Conservation (phyloP, 2,113 vertebrate genomes). For the Gymnocephalus cernua region DNA sequence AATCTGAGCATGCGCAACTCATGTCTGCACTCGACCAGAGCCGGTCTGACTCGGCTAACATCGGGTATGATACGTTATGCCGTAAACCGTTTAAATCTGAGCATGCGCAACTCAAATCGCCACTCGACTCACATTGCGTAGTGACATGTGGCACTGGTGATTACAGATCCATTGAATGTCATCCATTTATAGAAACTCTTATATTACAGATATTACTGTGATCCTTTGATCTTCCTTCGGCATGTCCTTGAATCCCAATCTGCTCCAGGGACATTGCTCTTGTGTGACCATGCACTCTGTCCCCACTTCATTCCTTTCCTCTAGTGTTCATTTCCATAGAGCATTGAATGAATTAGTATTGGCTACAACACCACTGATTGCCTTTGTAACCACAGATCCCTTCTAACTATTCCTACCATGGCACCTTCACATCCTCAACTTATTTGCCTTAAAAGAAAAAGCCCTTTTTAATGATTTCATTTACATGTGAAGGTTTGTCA, state of each 20-base stretch:
- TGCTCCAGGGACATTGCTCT: conserved; percentile 1
- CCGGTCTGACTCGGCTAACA: no score
- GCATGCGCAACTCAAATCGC: no score
- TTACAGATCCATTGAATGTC: background rate
- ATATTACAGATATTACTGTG: background rate
- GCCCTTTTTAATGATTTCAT: conserved; percentile 16
- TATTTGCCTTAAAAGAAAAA: conserved; percentile 15
- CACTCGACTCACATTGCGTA: no score
- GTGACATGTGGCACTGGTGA: background rate
- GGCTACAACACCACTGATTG: conserved; percentile 5
- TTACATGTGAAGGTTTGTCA: conserved; percentile 40
- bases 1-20: no score
- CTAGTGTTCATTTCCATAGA: conserved; percentile 37
- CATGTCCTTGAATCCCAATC: conserved; percentile 24
- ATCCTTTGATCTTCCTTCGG: background rate
- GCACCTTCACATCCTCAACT: background rate
- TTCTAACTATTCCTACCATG: background rate
- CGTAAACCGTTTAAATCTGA: no score
- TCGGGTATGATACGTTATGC: no score
- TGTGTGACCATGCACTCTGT: conserved; percentile 19
- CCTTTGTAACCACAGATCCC: conserved; percentile 11
- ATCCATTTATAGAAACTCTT: background rate
- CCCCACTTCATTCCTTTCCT: conserved; percentile 17
- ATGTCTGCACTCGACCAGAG: no score
- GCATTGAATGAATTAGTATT: conserved; percentile 6